phyloP scores from a whole-genome alignment of 2,888 invertebrate genomes.

The Tipula helvola region DNA sequence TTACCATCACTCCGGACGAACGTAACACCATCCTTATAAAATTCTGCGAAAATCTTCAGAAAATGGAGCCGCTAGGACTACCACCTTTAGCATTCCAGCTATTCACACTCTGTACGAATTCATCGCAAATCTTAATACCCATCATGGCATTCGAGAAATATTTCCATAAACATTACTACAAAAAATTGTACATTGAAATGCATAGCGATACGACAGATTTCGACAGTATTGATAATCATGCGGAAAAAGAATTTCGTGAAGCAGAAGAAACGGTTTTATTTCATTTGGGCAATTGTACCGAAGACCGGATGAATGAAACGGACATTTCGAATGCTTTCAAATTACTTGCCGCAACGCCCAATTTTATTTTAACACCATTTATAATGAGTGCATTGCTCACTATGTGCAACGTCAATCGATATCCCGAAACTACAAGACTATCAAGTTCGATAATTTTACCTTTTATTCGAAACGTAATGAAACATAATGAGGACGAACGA shows the following conservation, averaged over 20 bases:
- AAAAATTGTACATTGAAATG: slow-evolving; percentile 30
- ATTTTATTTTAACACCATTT: slow-evolving; percentile 48
- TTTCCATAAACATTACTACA: slow-evolving; percentile 36
- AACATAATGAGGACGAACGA: slow-evolving; percentile 36
- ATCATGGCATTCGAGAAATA: slow-evolving; percentile 39
- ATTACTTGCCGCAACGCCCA: slow-evolving; percentile 38
- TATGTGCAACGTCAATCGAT: slow-evolving; percentile 32
- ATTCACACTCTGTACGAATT: slow-evolving; percentile 40
- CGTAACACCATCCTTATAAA: slow-evolving; percentile 41
- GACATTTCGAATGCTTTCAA: slow-evolving; percentile 9
- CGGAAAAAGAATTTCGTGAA: slow-evolving; percentile 41
- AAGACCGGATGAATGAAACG: slow-evolving; percentile 28
- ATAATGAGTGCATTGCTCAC: slow-evolving; percentile 45
- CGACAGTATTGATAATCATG: slow-evolving; percentile 34
- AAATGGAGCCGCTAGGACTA: slow-evolving; percentile 43
- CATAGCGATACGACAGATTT: slow-evolving; percentile 30
- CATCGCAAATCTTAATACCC: slow-evolving; percentile 31
- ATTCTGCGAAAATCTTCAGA: slow-evolving; percentile 40
- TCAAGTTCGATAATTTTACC: slow-evolving; percentile 27
- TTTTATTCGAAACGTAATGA: slow-evolving; percentile 29
- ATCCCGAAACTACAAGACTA: slow-evolving; percentile 27
- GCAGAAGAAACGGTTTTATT: slow-evolving; percentile 48
- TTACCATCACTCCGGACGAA: slow-evolving; percentile 40
- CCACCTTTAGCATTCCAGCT: slow-evolving; percentile 50
- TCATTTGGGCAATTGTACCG: slow-evolving; percentile 39